phyloP scores from a whole-genome alignment of 2,888 invertebrate genomes.

The Drosophila putrida region DNA sequence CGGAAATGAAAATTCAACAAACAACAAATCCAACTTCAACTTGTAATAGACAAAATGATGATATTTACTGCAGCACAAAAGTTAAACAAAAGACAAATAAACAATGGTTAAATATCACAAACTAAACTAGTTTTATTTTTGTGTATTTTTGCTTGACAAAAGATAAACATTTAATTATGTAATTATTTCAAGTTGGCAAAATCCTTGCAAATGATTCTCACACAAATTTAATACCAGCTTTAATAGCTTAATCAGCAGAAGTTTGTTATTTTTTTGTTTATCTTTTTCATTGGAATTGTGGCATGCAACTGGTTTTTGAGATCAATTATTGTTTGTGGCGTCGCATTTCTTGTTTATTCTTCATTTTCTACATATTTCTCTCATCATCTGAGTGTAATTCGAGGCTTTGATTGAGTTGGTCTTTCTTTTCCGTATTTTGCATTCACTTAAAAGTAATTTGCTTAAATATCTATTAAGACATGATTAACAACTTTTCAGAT shows the following conservation, averaged over 20 bases:
- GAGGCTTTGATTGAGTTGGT: slow-evolving; percentile 28
- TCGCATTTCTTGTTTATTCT: slow-evolving; percentile 34
- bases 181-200: slow-evolving; percentile 17
- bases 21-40: neutral
- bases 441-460: slow-evolving; percentile 25
- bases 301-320: slow-evolving; percentile 39
- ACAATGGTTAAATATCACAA: slow-evolving; percentile 12
- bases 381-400: slow-evolving; percentile 12
- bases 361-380: slow-evolving; percentile 3
- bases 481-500: slow-evolving; percentile 26
- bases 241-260: slow-evolving; percentile 42
- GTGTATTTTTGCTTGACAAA: slow-evolving; percentile 5
- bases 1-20: slow-evolving; percentile 40
- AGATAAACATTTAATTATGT: slow-evolving; percentile 20
- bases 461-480: slow-evolving; percentile 28
- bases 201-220: slow-evolving; percentile 12
- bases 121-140: slow-evolving; percentile 12
- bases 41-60: slow-evolving; percentile 17
- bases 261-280: neutral
- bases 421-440: slow-evolving; percentile 28
- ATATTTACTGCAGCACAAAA: neutral
- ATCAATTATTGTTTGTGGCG: slow-evolving; percentile 16
- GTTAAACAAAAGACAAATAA: slow-evolving; percentile 24
- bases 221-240: slow-evolving; percentile 19
- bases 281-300: slow-evolving; percentile 17